Evolutionary conservation across 2,113 vertebrate species (phyloP), one percentile per base, ranked within the genome.

Genomic region (Platycercus adscitus): DNA sequence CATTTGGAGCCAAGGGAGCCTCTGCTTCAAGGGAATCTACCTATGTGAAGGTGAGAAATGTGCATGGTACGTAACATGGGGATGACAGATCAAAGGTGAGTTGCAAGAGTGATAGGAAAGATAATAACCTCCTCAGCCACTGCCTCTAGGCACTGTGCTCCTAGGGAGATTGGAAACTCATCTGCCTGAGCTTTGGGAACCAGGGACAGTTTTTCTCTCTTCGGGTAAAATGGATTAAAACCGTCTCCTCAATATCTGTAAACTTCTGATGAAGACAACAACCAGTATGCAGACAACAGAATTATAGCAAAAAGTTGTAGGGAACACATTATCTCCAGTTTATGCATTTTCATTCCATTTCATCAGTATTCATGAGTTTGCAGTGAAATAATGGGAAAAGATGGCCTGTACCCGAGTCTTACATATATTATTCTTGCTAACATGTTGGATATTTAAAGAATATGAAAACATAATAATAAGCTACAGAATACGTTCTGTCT

Each of bases 151-250:
- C 53, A 24, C 39, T 70, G 50, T 81, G 13, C 17, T 93, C 49
- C 43, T n/a, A 64, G 53, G 23, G 50, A 21, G 13, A 64, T 90
- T 66, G 81, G 84, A 96, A 90, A 31, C 17, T 88, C 46, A 7
- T 80, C 55, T 85, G 28, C 44, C 73, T 81, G 41, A 88, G 19
- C 20, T 77, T 72, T 50, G 35, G 72, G 86, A n/a, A 73, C 33
- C 61, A 58, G 55, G 29, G 71, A 39, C 31, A 83, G 41, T 66
- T 92, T 88, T 81, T 58, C 3, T 10, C 9, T 35, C 31, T 86
- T 86, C 41, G 82, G 16, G 11, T 80, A 35, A 90, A 95, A 91
- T 26, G 20, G 23, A 84, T 37, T 66, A n/a, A 55, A 88, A 35
- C 6, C 4, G 17, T 24, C 13, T 90, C 29, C 46, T 89, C 35